Base-by-base conservation (phyloP, 1,140 invertebrate genomes). In the Manduca sexta region DNA sequence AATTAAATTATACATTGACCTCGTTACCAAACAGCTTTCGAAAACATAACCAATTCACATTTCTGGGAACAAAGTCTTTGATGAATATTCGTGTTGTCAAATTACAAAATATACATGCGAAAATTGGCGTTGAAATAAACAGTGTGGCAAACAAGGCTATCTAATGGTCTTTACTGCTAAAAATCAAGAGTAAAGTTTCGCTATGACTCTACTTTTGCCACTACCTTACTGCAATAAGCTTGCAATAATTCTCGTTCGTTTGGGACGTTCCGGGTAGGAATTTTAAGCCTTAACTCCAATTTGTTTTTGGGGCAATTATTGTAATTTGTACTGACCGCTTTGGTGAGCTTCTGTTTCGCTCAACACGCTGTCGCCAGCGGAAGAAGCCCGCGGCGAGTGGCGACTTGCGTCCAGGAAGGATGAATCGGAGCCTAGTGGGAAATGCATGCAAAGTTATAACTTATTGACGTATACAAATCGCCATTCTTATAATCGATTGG, bases 191-290 rank as follows among this genome's bases (percentile, higher is more conserved):
- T 85, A 85, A 85, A 68, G 82, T 85, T 85, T 85, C 82, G 82
- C 82, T 71, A 80, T 83, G 82, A 85, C 68, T 80, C 77, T 80
- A 81, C 76, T 75, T 34, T 83, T 84, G 80, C 78, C 80, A 84
- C 76, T 79, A 82, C 72, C 69, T 58, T 64, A 62, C 61, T 69
- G 65, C 59, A 62, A 56, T 49, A 73, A 76, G 71, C 65, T 74
- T 71, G 61, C 56, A 58, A 52, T 59, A 51, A 45, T 44, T 57
- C 13, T 53, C 45, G 37, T 26, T 37, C 44, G 45, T 44, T 39
- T 15, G 18, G 40, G 33, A 42, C 13, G 16, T 34, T 35, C 8
- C 15, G 16, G 21, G 21, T 26, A 26, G 21, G 21, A 26, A 26
- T 26, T 5, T 26, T 5, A 26, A 26, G 8, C 8, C 21, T 8